Evolutionary conservation across 2,888 invertebrate species (phyloP), one percentile per base, ranked within the genome.

Genomic region (Lamellibrachia columna): DNA sequence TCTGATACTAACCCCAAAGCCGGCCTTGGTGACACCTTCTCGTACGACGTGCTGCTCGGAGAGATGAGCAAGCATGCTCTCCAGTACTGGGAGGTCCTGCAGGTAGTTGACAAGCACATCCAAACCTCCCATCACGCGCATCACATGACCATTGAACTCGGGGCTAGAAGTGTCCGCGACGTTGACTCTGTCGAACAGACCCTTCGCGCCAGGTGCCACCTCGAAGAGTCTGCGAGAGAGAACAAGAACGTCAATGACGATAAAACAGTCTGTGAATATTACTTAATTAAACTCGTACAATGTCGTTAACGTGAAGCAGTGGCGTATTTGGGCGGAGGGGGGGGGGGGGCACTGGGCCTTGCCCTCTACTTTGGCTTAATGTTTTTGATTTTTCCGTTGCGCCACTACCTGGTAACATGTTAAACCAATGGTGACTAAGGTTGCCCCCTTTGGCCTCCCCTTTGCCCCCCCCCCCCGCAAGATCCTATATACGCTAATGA

Each of bases 31-130:
- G 90, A 94, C 92, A 8, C 93, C 93, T 8, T 93, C 90, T n/a
- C 93, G 53, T 2, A 90, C 92, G 7, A 15, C 52, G 93, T 94
- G 94, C 93, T 94, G 94, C 3, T 90, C 40, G 52, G 93, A 92
- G 28, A 94, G 75, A 91, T 94, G 94, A 0, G 40, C 91, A 2
- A 94, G 93, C 28, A 93, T 92, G 1, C 15, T 52, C 3, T 92
- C 40, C 22, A 94, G 93, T 15, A 7, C 9, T 58, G 15, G 91
- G 8, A 7, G 53, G 7, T 53, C 53, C 1, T 91, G 8, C 40
- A 91, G 91, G 4, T 53, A n/a, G 58, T 91, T 91, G 91, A 91
- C 28, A 53, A 91, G 91, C 40, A 91, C 7, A 53, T 91, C 91
- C 2, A 91, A n/a, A 55, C 91, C 91, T 4, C 58, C 9, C 40